Conservation (phyloP, 2,888 invertebrate species). For the Bursaphelenchus okinawaensis region DNA sequence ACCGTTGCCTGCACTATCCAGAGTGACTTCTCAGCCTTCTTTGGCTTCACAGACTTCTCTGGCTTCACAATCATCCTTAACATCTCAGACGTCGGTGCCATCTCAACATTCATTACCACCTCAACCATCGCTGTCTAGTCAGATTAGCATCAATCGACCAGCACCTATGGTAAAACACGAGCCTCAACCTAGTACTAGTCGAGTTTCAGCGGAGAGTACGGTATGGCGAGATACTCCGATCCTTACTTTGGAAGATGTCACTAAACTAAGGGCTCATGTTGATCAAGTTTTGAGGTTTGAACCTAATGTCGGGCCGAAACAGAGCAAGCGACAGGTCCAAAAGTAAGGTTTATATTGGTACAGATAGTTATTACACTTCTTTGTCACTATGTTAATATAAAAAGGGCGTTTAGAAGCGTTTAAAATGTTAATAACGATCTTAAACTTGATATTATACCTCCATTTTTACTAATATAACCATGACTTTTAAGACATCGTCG, state of each 20-base stretch:
- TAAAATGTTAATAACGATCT: too few species aligned
- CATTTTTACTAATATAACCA: not conserved
- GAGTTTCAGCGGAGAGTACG: not conserved
- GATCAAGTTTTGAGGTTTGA: not conserved
- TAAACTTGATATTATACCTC: too few species aligned
- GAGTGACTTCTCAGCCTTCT: not conserved
- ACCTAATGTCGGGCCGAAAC: not conserved
- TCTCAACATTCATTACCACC: not conserved
- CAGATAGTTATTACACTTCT: too few species aligned
- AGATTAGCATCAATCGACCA: not conserved
- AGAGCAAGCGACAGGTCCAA: not conserved
- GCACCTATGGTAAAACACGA: not conserved
- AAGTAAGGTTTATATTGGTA: not conserved
- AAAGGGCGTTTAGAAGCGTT: too few species aligned
- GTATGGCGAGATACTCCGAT: not conserved
- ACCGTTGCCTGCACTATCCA: not conserved
- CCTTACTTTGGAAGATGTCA: not conserved
- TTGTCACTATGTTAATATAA: too few species aligned
- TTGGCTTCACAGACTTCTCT: not conserved
- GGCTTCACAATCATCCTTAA: not conserved
- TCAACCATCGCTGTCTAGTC: not conserved
- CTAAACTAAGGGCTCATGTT: not conserved
- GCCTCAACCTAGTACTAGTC: not conserved
- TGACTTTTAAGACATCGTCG: slow-evolving; percentile 36
- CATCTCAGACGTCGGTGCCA: not conserved